Base-by-base conservation (phyloP, 2,113 vertebrate species). In the Psettodes erumei region DNA sequence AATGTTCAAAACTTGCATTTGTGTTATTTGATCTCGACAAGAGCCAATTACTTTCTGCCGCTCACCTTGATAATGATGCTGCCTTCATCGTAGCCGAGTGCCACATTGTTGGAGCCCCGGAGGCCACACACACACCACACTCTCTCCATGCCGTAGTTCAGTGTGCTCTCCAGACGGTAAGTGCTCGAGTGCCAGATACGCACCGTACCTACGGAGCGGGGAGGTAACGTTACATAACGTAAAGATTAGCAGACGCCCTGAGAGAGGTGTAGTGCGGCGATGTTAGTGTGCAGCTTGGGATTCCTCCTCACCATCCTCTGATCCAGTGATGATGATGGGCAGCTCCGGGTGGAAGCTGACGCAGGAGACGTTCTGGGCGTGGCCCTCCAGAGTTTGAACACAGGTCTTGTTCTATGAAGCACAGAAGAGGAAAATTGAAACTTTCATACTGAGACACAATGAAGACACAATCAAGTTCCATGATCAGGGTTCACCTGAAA, bases 171-270 rank as follows among this genome's bases (percentile, higher is more conserved):
- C 74, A 99, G 93, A 4, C 98, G 96, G 54, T 99, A 99, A 0
- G 98, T 99, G 84, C 97, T 99, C 0, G 97, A 98, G 84, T 99
- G 98, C 98, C 98, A 99, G 73, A 99, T 99, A 5, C 98, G 96
- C 45, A 99, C 98, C 0, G 98, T 99, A 59, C 98, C 98, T 99
- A 42, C 23, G 77, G 32, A 65, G 5, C n/a, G 4, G 40, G 7
- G 10, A 63, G 8, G 13, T 18, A 35, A 48, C 0, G 3, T 23
- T 32, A 12, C 12, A 35, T 8, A 33, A 56, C 43, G 9, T 5
- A 67, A 28, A 42, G 6, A 23, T 60, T 3, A 65, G 13, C 28
- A n/a, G 0, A 56, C 12, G 33, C 8, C 19, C 11, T 48, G 3
- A 35, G 12, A 54, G 2, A 48, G 1, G 59, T 48, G 19, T 1